These are phyloP conservation scores for Nymphalis urticae DNA, from an alignment of 2,888 invertebrate species.

Conservation along the genomic window DNA sequence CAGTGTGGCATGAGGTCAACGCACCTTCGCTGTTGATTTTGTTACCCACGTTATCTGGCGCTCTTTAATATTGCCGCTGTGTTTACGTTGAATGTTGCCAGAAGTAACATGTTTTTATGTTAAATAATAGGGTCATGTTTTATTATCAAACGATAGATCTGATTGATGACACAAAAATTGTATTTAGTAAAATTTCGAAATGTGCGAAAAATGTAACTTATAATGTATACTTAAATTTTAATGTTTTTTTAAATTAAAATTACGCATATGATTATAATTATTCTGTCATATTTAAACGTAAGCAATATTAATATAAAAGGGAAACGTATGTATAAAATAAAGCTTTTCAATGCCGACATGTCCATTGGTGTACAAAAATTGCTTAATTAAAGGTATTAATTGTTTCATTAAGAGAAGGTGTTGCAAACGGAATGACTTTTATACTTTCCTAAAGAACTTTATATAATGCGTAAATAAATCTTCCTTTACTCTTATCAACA, in stretches of 20 bases:
- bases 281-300: too few relatives aligned
- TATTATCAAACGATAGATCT: neutral
- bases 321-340: neutral
- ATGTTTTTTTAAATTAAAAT: too few relatives aligned
- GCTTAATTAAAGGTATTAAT: neutral
- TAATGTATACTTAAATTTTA: too few relatives aligned
- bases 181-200: too few relatives aligned
- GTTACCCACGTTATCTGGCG: conserved; percentile 41
- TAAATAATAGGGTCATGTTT: neutral
- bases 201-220: too few relatives aligned
- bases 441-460: neutral
- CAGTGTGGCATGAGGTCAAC: conserved; percentile 53
- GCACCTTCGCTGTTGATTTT: conserved; percentile 55
- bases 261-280: too few relatives aligned
- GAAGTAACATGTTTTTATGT: neutral
- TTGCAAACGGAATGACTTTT: conserved; percentile 14
- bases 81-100: conserved; percentile 28
- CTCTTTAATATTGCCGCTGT: conserved; percentile 36
- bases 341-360: conserved; percentile 2
- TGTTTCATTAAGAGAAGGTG: conserved; percentile 23
- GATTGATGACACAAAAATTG: too few relatives aligned
- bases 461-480: conserved; percentile 10
- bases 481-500: conserved; percentile 27
- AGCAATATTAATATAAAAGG: neutral
- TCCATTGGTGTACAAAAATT: neutral